phyloP scores from a whole-genome alignment of 1,140 invertebrate species.

The Papilio glaucus region DNA sequence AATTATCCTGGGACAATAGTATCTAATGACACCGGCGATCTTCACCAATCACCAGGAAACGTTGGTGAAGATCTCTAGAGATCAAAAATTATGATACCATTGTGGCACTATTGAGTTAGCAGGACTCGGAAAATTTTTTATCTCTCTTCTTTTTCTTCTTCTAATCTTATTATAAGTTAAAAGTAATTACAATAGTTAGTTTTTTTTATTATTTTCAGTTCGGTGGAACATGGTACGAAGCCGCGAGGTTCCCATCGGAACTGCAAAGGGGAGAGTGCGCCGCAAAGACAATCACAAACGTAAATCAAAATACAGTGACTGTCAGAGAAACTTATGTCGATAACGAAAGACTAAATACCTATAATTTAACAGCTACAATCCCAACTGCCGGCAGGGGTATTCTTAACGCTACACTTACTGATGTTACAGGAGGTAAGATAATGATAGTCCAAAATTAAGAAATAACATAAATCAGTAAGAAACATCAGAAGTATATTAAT shows the following conservation, averaged over 20 bases:
- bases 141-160: too few species aligned
- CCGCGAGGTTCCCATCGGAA: conserved; percentile 66
- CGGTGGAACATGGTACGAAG: conserved; percentile 66
- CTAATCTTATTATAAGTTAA: too few species aligned
- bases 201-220: conserved; percentile 59
- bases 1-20: too few species aligned
- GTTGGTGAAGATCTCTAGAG: too few species aligned
- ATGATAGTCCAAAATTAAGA: too few species aligned
- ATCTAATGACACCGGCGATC: too few species aligned
- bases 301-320: conserved; percentile 42
- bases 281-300: conserved; percentile 40
- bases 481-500: too few species aligned
- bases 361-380: conserved; percentile 43
- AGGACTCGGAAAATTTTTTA: too few species aligned
- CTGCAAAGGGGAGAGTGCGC: conserved; percentile 65
- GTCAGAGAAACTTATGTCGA: conserved; percentile 56
- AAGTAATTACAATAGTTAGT: not conserved
- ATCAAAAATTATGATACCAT: too few species aligned
- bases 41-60: too few species aligned
- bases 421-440: conserved; percentile 54
- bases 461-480: too few species aligned
- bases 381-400: conserved; percentile 52
- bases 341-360: conserved; percentile 49
- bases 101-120: too few species aligned
- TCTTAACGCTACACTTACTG: conserved; percentile 49